These are phyloP conservation scores for Palythoa grandis DNA, from an alignment of 92 coral and sea anemone species.

Conservation along the genomic window DNA sequence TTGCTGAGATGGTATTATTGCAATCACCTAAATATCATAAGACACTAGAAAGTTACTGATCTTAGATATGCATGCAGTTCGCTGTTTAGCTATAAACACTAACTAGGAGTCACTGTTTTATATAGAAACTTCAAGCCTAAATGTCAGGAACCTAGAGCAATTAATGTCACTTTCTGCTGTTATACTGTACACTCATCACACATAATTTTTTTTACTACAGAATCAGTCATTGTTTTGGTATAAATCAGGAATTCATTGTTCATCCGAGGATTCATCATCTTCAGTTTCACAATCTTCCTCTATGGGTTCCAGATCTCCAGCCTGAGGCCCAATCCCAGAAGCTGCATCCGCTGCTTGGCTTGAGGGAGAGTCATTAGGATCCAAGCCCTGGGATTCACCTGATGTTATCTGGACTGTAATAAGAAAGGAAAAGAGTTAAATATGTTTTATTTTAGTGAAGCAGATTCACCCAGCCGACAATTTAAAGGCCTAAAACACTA, in stretches of 20 bases:
- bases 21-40: too few species aligned
- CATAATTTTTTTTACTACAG: not conserved
- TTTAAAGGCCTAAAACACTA: too few species aligned
- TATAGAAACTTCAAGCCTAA: not conserved
- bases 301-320: constrained; percentile 33
- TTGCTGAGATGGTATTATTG: too few species aligned
- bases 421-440: not conserved
- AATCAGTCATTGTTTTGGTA: not conserved
- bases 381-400: constrained; percentile 78
- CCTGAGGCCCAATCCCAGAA: not conserved
- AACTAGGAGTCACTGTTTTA: not conserved
- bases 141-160: not conserved
- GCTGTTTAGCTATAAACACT: too few species aligned
- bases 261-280: constrained; percentile 66
- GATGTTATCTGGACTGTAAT: constrained; percentile 61
- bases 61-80: too few species aligned
- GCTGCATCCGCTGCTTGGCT: constrained; percentile 5
- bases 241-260: constrained; percentile 9
- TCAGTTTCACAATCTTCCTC: constrained; percentile 58
- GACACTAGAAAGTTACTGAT: too few species aligned
- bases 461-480: too few species aligned
- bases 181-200: not conserved
- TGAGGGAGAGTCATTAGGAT: constrained; percentile 63
- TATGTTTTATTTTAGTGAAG: too few species aligned
- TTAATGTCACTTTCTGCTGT: not conserved